These are phyloP conservation scores for Ceratotherium simum DNA, from an alignment of 2,113 vertebrate species.

Conservation along the genomic window DNA sequence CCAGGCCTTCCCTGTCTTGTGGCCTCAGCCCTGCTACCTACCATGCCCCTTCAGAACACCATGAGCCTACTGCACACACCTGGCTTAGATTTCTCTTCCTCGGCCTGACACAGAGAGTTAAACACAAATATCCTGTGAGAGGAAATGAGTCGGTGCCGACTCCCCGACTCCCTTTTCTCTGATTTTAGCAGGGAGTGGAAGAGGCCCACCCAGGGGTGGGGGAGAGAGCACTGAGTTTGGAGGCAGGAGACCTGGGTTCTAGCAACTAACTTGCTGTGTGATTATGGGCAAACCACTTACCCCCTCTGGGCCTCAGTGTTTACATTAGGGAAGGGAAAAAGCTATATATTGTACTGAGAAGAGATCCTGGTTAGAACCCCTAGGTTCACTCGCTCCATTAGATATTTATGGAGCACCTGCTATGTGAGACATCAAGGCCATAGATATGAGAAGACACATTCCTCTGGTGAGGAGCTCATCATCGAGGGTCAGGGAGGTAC, in stretches of 20 bases:
- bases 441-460: accelerated
- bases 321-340: not conserved
- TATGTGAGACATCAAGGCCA: accelerated
- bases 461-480: not conserved
- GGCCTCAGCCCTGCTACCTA: not conserved
- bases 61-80: not conserved
- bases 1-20: not conserved
- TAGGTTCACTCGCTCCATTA: accelerated
- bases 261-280: not conserved
- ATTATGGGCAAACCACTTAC: not conserved
- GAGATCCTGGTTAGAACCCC: not conserved
- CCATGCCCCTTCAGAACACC: accelerated
- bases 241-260: not conserved
- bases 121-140: slow-evolving; percentile 65
- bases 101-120: not conserved
- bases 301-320: not conserved
- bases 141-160: slow-evolving; percentile 24
- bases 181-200: not conserved
- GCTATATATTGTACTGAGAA: not conserved
- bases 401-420: accelerated
- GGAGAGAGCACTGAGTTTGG: not conserved
- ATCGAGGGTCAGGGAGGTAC: too few relatives aligned
- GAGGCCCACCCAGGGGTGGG: not conserved
- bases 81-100: slow-evolving; percentile 60
- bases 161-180: not conserved